Evolutionary conservation across 2,113 vertebrate species (phyloP).

Genomic region (Dermatemys mawii): DNA sequence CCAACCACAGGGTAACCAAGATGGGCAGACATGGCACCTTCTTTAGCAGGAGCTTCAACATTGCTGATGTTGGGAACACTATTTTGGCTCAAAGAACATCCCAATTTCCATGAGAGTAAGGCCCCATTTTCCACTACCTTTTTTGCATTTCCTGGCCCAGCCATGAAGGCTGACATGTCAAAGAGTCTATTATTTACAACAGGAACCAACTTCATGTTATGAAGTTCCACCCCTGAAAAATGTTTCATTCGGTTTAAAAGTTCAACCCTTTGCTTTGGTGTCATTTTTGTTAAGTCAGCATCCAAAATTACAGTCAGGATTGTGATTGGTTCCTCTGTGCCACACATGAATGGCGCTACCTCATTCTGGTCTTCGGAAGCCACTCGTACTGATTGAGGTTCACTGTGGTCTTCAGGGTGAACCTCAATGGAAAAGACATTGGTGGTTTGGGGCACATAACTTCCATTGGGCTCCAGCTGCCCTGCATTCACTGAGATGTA

Average conservation of each 20-base stretch:
- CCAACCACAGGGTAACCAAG: constrained; percentile 96
- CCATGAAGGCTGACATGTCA: constrained; percentile 98
- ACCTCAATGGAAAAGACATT: constrained; percentile 95
- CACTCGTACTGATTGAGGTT: constrained; percentile 83
- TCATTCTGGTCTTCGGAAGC: constrained; percentile 79
- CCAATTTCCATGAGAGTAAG: constrained; percentile 94
- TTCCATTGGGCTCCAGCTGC: constrained; percentile 80
- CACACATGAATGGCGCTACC: constrained; percentile 81
- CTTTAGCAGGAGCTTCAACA: constrained; percentile 91
- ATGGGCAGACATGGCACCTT: constrained; percentile 92
- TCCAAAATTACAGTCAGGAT: constrained; percentile 95
- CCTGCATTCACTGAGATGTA: constrained; percentile 87
- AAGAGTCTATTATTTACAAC: constrained; percentile 97
- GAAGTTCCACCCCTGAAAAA: constrained; percentile 90
- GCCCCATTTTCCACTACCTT: constrained; percentile 97
- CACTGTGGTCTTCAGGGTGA: constrained; percentile 90
- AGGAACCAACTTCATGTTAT: constrained; percentile 92
- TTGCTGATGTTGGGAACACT: constrained; percentile 91
- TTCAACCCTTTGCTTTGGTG: constrained; percentile 87
- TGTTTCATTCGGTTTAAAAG: constrained; percentile 87
- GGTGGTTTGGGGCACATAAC: constrained; percentile 79
- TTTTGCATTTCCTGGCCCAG: constrained; percentile 96
- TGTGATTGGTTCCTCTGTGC: constrained; percentile 88
- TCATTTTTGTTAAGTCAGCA: constrained; percentile 96
- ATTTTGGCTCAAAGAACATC: constrained; percentile 91